Percentiles rank a stretch among this genome's conserved stretches.
phyloP scores from a whole-genome alignment of 2,888 invertebrate species.

The Tanypteryx hageni region DNA sequence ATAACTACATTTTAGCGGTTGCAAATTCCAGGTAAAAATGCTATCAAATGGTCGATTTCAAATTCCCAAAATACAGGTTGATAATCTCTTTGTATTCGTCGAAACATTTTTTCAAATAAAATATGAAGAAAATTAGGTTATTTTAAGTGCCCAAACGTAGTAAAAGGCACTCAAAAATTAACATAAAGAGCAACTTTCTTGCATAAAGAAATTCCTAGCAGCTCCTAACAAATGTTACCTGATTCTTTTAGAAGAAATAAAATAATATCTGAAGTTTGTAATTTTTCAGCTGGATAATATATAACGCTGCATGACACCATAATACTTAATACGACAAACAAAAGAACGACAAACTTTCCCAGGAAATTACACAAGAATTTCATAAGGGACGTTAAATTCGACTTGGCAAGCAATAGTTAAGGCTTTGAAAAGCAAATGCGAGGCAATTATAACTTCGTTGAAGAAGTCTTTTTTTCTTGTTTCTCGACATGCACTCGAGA shows the following conservation, averaged over 20 bases:
- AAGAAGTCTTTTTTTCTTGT: slow-evolving; percentile 41
- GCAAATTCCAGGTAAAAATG: too few relatives aligned
- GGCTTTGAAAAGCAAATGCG: slow-evolving; percentile 60
- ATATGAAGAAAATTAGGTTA: too few relatives aligned
- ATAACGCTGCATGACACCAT: background rate
- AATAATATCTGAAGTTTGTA: background rate
- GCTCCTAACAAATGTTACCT: background rate
- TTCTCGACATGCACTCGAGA: background rate
- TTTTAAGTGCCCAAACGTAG: too few relatives aligned
- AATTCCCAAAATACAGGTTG: too few relatives aligned
- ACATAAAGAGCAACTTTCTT: too few relatives aligned
- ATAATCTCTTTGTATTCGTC: too few relatives aligned
- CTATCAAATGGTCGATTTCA: too few relatives aligned
- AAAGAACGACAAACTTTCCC: background rate
- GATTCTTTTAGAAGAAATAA: background rate
- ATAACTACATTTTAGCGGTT: too few relatives aligned
- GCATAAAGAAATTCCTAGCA: too few relatives aligned
- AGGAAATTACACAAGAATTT: slow-evolving; percentile 24
- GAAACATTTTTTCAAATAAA: too few relatives aligned
- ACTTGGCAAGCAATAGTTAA: slow-evolving; percentile 30
- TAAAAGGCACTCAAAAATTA: too few relatives aligned
- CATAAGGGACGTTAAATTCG: slow-evolving; percentile 48
- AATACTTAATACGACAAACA: background rate
- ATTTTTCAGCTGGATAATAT: background rate
- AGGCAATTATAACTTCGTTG: slow-evolving; percentile 45